Percentiles rank a stretch among this genome's conserved stretches.
Conservation (phyloP, 2,888 invertebrate species). For the Tenthredo distinguenda region DNA sequence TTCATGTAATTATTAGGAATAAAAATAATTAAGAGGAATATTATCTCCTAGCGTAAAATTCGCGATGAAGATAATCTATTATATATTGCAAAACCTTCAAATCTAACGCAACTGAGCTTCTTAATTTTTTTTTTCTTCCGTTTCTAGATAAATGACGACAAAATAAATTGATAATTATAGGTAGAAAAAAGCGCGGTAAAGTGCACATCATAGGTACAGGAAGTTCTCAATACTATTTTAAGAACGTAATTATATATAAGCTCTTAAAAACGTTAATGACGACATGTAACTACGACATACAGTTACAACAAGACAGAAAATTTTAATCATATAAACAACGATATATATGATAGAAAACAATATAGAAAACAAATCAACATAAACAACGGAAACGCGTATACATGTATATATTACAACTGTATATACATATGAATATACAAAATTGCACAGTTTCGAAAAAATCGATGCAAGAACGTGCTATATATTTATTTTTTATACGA, state of each 20-base stretch:
- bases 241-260: constrained; percentile 40
- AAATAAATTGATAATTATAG: constrained; percentile 13
- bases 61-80: background rate
- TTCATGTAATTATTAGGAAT: background rate
- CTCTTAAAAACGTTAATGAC: constrained; percentile 51
- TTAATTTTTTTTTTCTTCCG: background rate
- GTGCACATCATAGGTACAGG: constrained; percentile 35
- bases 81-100: background rate
- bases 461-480: background rate
- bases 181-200: background rate
- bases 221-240: constrained; percentile 37
- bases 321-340: background rate
- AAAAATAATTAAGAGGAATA: background rate
- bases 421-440: constrained; percentile 20
- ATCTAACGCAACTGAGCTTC: background rate
- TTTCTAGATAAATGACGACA: background rate
- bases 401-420: background rate
- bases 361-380: constrained; percentile 27
- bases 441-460: background rate
- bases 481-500: background rate
- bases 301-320: constrained; percentile 46
- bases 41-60: background rate
- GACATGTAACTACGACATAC: constrained; percentile 52
- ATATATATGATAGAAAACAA: background rate
- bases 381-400: constrained; percentile 44